A percentile compares a stretch with the other conserved stretches of the same genome.
These are phyloP conservation scores for Dipodomys merriami DNA, from an alignment of 2,113 vertebrate genomes.

Conservation along the genomic window DNA sequence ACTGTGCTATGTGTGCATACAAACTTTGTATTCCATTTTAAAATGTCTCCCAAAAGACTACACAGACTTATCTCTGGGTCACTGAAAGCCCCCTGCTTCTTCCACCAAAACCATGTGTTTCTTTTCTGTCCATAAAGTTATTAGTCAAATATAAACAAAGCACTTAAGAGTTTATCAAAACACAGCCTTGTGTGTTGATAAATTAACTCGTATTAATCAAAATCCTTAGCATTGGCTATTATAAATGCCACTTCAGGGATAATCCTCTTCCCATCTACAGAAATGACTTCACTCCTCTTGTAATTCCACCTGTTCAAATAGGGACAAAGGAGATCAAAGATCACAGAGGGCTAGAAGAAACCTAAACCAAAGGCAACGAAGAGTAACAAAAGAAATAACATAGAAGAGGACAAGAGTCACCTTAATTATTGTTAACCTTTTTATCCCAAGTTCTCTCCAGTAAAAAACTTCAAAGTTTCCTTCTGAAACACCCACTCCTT, in stretches of 20 bases:
- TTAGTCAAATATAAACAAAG: conserved; percentile 22
- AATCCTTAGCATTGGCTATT: background rate
- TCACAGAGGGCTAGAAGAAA: background rate
- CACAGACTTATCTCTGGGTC: background rate
- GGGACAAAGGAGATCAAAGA: background rate
- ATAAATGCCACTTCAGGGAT: background rate
- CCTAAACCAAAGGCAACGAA: background rate
- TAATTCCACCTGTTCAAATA: background rate
- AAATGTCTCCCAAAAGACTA: background rate
- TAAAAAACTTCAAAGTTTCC: background rate
- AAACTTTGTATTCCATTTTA: background rate
- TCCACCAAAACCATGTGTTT: background rate
- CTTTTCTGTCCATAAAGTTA: background rate
- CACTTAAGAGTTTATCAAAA: conserved; percentile 27
- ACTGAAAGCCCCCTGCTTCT: background rate
- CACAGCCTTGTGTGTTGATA: background rate
- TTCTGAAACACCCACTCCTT: background rate
- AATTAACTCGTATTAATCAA: background rate
- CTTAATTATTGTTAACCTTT: background rate
- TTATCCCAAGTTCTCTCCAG: background rate
- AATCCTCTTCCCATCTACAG: background rate
- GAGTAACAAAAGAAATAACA: background rate
- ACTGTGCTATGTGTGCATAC: background rate
- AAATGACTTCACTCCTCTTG: background rate
- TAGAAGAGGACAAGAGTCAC: background rate